Evolutionary conservation across 2,797 vertebrate genomes (phyloP).

Genomic region (Protonibea diacanthus): DNA sequence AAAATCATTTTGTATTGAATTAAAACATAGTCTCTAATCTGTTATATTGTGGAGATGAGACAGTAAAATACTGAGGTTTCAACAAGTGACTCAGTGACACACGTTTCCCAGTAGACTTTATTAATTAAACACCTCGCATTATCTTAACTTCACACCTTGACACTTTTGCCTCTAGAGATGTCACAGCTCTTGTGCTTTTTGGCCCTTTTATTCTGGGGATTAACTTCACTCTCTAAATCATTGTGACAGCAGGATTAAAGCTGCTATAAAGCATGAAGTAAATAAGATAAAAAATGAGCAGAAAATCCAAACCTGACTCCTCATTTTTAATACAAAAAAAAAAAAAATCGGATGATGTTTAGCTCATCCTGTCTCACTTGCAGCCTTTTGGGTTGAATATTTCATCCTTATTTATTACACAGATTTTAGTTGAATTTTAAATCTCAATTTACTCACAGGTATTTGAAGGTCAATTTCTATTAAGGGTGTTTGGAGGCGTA

Average conservation of each 20-base stretch:
- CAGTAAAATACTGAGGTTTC: neutral
- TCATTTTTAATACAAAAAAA: neutral
- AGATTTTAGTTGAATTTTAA: neutral
- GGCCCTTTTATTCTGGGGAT: constrained; percentile 16
- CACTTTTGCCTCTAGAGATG: constrained; percentile 8
- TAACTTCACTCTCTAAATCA: constrained; percentile 24
- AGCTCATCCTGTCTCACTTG: neutral
- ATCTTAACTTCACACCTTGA: constrained; percentile 24
- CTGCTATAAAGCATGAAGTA: constrained; percentile 6
- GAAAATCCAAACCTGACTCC: neutral
- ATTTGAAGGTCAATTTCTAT: neutral
- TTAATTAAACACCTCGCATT: constrained; percentile 17
- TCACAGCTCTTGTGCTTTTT: constrained; percentile 4
- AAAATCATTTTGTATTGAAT: neutral
- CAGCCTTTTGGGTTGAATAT: neutral
- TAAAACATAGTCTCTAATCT: neutral
- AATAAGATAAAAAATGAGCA: constrained; percentile 13
- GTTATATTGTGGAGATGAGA: neutral
- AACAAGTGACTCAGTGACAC: neutral
- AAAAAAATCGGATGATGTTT: neutral
- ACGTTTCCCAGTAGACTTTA: constrained; percentile 16
- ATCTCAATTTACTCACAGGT: neutral
- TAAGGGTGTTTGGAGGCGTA: too few relatives aligned
- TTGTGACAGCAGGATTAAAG: constrained; percentile 31
- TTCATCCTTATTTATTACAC: neutral